phyloP scores from a whole-genome alignment of 2,113 vertebrate genomes.

The Fulica atra region DNA sequence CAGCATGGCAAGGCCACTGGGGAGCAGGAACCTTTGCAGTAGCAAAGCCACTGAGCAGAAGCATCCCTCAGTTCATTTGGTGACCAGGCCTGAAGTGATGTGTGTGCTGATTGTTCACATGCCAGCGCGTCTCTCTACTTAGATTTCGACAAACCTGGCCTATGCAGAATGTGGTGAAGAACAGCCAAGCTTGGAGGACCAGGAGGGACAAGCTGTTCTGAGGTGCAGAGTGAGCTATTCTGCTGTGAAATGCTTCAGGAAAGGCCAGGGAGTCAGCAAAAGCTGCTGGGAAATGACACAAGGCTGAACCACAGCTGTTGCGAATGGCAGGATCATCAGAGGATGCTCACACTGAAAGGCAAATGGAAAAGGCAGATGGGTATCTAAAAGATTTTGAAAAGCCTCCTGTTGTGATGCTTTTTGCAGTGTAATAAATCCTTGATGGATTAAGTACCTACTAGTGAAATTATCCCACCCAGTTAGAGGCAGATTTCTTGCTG shows the following conservation, averaged over 20 bases:
- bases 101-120: not conserved
- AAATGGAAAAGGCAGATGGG: not conserved
- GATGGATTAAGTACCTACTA: not conserved
- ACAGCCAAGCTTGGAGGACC: not conserved
- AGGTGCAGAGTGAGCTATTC: not conserved
- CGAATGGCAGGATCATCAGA: not conserved
- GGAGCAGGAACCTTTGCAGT: not conserved
- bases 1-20: not conserved
- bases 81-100: not conserved
- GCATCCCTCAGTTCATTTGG: not conserved
- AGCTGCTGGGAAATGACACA: not conserved
- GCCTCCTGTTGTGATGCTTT: not conserved
- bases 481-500: not conserved
- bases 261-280: not conserved
- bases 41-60: not conserved
- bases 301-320: not conserved
- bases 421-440: not conserved
- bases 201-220: not conserved
- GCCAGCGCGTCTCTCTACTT: not conserved
- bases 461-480: not conserved
- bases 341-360: not conserved
- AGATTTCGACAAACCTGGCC: not conserved
- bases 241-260: not conserved
- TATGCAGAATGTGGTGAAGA: not conserved
- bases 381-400: not conserved